Evolutionary conservation across 64 coral and sea anemone species (phyloP), one percentile per base, ranked within the genome.

Genomic region (Anthopleura sola): DNA sequence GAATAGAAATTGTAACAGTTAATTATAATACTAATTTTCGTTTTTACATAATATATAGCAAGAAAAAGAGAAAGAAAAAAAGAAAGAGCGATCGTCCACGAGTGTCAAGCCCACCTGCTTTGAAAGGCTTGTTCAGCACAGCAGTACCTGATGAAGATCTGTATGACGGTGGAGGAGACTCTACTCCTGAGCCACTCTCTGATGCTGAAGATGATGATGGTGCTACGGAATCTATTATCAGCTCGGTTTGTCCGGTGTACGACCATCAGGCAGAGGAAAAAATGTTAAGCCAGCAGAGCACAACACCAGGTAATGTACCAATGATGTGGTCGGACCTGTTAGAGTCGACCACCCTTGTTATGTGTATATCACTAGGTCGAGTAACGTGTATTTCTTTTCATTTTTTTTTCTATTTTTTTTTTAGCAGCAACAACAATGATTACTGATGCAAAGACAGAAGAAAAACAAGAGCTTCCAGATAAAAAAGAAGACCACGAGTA

Each of bases 101-200:
- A 13, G 29, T 3, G 2, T 34, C 66, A 34, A 71, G 66, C 15
- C 66, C 66, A 16, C 28, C 13, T 1, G 9, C 28, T 5, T 44
- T 79, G 18, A 79, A 47, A 47, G 39, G 16, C 2, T 79, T 48
- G 7, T 79, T 44, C 24, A 38, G 19, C 47, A 48, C 47, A 32
- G 37, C 44, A 83, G 49, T 60, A 37, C 84, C 84, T 51, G 50
- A 86, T 33, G 84, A 81, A 21, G 83, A 84, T 26, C 56, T 84
- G 38, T 97, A 82, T 49, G 90, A 89, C 32, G 90, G 85, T 36
- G 94, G 89, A 48, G 84, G 85, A n/a, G 90, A 90, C 84, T 87
- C 90, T 18, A 90, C 87, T 80, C 90, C 87, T 48, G 94, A 97
- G 51, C 94, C 94, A 24, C 39, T 86, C 32, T 90, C 94, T 68